Base-by-base conservation (phyloP, 2,888 invertebrate species). In the Cantharis flavilabris region DNA sequence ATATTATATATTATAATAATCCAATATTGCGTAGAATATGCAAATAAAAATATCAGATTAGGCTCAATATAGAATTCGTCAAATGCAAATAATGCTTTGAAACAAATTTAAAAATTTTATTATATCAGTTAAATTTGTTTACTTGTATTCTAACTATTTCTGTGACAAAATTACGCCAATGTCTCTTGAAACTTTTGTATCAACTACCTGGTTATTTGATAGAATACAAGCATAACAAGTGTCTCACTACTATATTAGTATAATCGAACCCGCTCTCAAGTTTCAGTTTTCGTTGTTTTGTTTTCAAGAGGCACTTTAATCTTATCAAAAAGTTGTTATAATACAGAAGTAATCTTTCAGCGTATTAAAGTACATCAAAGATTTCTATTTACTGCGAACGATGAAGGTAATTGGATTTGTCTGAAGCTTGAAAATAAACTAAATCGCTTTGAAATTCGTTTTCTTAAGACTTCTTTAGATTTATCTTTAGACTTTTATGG, bases 241-340 rank as follows among this genome's bases (percentile, higher is more conserved):
- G 49, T 49, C 49, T 49, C n/a, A 49, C 49, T 49, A 49, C 49
- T n/a, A 49, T 67, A 67, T 67, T 67, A 23, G 26, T 67, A 67
- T 26, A 67, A 67, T 67, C 23, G 13, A 67, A 23, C 65, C 10
- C n/a, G 13, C n/a, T 67, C 16, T 67, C 14, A 18, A 67, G 65
- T 67, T 67, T 67, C 23, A 67, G 65, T 67, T 67, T 67, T 67
- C 26, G 65, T 26, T 70, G 20, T 78, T 76, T 72, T 78, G 62
- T 76, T 76, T 75, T 70, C 72, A 33, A 73, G 64, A 71, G 63
- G 70, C 70, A 77, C 85, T 85, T 84, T 87, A 88, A 87, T 87
- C 86, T 85, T 84, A 86, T 88, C 86, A 88, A 86, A 88, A 88
- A 87, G 86, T 87, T 88, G 87, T 88, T 88, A 88, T 87, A 85